These are phyloP conservation scores for Vanessa atalanta DNA, from an alignment of 1,140 invertebrate genomes.

Conservation along the genomic window DNA sequence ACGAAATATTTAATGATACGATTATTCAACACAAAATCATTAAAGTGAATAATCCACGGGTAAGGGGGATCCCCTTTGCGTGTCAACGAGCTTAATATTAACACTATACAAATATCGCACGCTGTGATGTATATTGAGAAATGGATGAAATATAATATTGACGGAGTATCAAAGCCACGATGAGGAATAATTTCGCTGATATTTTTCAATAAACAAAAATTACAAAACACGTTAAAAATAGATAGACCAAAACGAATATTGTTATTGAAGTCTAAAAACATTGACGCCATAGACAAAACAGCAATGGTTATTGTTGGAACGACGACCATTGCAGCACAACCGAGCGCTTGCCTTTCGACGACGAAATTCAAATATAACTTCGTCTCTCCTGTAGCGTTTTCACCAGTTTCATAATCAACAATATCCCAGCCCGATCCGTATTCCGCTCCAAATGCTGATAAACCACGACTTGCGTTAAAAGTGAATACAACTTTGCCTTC, in stretches of 20 bases:
- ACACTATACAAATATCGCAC: conserved; percentile 38
- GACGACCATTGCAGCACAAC: conserved; percentile 40
- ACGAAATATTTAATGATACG: not conserved
- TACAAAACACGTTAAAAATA: conserved; percentile 44
- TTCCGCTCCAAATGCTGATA: conserved; percentile 35
- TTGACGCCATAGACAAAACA: conserved; percentile 36
- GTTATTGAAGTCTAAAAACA: conserved; percentile 43
- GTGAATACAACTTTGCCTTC: conserved; percentile 26
- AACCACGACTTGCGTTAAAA: conserved; percentile 15
- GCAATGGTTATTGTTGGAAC: conserved; percentile 44
- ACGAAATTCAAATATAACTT: conserved; percentile 34
- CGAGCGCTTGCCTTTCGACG: conserved; percentile 46
- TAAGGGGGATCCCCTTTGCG: not conserved
- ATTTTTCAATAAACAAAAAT: conserved; percentile 46
- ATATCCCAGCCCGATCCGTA: conserved; percentile 47
- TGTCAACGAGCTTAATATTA: conserved; percentile 39
- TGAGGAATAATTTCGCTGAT: conserved; percentile 45
- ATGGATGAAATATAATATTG: conserved; percentile 44
- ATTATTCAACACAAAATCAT: conserved; percentile 4
- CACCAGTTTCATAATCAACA: conserved; percentile 32
- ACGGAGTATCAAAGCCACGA: conserved; percentile 41
- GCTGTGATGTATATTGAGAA: conserved; percentile 44
- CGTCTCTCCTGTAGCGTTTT: conserved; percentile 15
- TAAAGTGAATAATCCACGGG: not conserved
- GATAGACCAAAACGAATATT: conserved; percentile 36